phyloP scores from a whole-genome alignment of 2,888 invertebrate genomes.

The Cremastinae sp. region DNA sequence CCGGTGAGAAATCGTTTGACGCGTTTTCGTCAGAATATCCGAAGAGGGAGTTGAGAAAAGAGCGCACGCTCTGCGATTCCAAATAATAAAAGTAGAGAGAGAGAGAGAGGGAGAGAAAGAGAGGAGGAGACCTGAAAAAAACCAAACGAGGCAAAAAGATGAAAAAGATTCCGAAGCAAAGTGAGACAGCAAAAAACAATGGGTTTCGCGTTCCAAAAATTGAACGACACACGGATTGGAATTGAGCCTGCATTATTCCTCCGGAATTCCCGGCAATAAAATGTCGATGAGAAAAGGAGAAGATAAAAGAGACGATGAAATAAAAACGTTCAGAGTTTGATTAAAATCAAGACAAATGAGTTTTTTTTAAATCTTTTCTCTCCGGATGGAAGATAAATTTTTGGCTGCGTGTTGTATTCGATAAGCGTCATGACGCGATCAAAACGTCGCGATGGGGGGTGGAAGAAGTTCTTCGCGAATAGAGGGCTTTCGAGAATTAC shows the following conservation, averaged over 20 bases:
- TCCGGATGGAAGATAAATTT: background rate
- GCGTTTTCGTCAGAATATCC: constrained; percentile 29
- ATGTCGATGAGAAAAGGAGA: constrained; percentile 16
- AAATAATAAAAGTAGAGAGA: constrained; percentile 6
- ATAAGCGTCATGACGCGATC: constrained; percentile 35
- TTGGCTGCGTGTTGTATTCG: constrained; percentile 22
- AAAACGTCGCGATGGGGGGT: constrained; percentile 28
- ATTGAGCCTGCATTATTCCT: constrained; percentile 11
- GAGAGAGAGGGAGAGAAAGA: constrained; percentile 8
- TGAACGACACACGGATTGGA: constrained; percentile 1
- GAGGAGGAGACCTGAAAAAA: constrained; percentile 3
- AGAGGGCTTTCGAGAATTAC: constrained; percentile 63
- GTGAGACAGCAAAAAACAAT: constrained; percentile 10
- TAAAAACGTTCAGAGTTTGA: constrained; percentile 6
- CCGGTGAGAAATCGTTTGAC: constrained; percentile 46
- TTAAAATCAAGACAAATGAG: constrained; percentile 10
- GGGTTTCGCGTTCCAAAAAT: background rate
- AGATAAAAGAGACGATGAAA: constrained; percentile 1
- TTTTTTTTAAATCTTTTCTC: constrained; percentile 1
- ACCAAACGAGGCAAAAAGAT: background rate
- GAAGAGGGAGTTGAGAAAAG: constrained; percentile 14
- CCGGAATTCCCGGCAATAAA: background rate
- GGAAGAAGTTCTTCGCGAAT: constrained; percentile 8
- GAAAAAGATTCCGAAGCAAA: constrained; percentile 7
- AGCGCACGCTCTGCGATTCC: constrained; percentile 13